Evolutionary conservation across 2,113 vertebrate species (phyloP).

Genomic region (Seriola aureovittata): DNA sequence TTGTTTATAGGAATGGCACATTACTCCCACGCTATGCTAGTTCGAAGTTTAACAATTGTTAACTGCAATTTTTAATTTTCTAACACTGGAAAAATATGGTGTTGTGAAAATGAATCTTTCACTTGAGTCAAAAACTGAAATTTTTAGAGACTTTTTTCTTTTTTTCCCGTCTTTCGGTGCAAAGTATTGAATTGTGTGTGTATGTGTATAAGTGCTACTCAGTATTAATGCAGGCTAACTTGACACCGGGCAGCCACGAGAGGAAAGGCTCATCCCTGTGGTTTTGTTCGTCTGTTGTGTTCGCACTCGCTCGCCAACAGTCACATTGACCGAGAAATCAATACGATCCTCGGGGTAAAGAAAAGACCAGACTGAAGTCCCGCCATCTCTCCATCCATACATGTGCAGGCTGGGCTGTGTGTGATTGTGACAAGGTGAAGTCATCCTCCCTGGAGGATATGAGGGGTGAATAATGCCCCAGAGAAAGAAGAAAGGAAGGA

Average conservation of each 20-base stretch:
- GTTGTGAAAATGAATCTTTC: no score
- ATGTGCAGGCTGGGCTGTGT: conserved; percentile 17
- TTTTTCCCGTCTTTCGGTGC: no score
- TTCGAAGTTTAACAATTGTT: no score
- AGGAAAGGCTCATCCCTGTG: conserved; percentile 17
- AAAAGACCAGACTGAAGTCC: conserved; percentile 39
- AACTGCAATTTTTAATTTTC: no score
- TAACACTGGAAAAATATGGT: no score
- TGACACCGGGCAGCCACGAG: background rate
- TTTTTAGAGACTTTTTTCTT: no score
- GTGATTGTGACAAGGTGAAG: conserved; percentile 45
- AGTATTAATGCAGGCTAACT: background rate
- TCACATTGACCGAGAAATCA: conserved; percentile 45
- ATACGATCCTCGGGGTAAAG: conserved; percentile 47
- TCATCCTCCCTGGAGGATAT: background rate
- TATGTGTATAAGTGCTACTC: background rate
- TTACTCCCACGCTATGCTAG: no score
- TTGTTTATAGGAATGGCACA: no score
- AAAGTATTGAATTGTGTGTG: background rate
- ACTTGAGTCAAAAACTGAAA: no score
- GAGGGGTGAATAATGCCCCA: conserved; percentile 34
- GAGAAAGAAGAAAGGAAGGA: no score
- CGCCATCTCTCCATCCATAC: conserved; percentile 29
- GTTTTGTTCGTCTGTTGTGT: conserved; percentile 8
- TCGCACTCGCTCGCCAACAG: conserved; percentile 11